Evolutionary conservation across 2,888 invertebrate genomes (phyloP).

Genomic region (Macrophya annulata): DNA sequence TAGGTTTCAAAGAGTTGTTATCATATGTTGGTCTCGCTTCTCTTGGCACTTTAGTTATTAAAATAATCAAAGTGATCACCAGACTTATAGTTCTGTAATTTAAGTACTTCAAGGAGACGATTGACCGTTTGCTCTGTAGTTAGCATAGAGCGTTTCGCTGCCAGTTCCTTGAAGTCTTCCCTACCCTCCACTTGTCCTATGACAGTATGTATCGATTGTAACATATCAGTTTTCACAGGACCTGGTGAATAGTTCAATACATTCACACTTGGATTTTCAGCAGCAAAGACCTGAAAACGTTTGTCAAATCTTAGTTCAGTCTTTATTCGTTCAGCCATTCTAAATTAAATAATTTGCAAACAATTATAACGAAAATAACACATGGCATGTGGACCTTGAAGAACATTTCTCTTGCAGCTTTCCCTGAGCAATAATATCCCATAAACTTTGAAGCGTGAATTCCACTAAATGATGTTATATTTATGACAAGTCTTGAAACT

Average conservation of each 20-base stretch:
- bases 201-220: slow-evolving; percentile 83
- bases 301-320: background rate
- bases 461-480: slow-evolving; percentile 92
- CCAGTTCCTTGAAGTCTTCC: slow-evolving; percentile 83
- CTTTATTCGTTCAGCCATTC: background rate
- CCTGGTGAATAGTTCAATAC: slow-evolving; percentile 96
- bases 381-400: slow-evolving; percentile 82
- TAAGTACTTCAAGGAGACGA: slow-evolving; percentile 87
- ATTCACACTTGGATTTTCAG: slow-evolving; percentile 87
- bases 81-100: slow-evolving; percentile 86
- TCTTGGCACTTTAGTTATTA: background rate
- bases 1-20: background rate
- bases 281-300: slow-evolving; percentile 79
- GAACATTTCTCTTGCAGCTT: slow-evolving; percentile 95
- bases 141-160: slow-evolving; percentile 80
- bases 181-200: slow-evolving; percentile 84
- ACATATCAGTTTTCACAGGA: slow-evolving; percentile 96
- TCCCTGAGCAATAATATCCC: slow-evolving; percentile 92
- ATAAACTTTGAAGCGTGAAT: slow-evolving; percentile 89
- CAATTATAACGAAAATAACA: background rate
- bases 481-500: slow-evolving; percentile 84
- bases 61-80: slow-evolving; percentile 83
- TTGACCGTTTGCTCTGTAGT: slow-evolving; percentile 88
- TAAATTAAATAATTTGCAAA: background rate
- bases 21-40: background rate